Evolutionary conservation across 2,888 invertebrate species (phyloP), one percentile per base, ranked within the genome.

Genomic region (Chrysolina oricalcia): DNA sequence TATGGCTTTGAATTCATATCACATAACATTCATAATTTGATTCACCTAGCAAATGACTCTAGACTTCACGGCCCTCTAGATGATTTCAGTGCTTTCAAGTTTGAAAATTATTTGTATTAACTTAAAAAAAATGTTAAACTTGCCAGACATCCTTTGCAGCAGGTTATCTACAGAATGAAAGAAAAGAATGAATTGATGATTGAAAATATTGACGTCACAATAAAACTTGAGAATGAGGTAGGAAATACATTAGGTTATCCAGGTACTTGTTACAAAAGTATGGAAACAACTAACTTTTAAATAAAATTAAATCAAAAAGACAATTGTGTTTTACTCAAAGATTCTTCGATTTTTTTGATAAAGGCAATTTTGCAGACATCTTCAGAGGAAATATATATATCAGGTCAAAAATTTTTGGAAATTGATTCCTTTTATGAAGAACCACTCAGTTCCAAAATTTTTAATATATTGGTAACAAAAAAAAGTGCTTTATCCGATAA

Each of bases 91-190:
- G 48, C 66, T 27, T 66, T 66, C 66, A 66, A 66, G 48, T 66
- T 65, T 53, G 71, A 71, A 53, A 65, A 65, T 65, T 65, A 64
- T 72, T 41, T 72, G 50, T 72, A 72, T 56, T 65, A 56, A 65
- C 64, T 72, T 17, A 65, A 72, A 50, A 72, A 70, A 63, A 63
- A 62, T 27, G 41, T 72, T 50, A 72, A 72, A 65, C 53, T 72
- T 65, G 50, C 71, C 64, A 65, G n/a, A 53, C 62, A 71, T 71
- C 64, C 70, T 59, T 63, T 70, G 48, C 63, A 70, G 59, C 70
- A 70, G 48, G 48, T 70, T 46, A 21, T 70, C 48, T 62, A 48
- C 62, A 62, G 62, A 70, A 43, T 70, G 46, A 62, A 63, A 46
- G 70, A 70, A 70, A 70, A 70, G 41, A 46, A 69, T 46, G 21